Conservation (phyloP, 2,888 invertebrate species). For the Fragum whitleyi region DNA sequence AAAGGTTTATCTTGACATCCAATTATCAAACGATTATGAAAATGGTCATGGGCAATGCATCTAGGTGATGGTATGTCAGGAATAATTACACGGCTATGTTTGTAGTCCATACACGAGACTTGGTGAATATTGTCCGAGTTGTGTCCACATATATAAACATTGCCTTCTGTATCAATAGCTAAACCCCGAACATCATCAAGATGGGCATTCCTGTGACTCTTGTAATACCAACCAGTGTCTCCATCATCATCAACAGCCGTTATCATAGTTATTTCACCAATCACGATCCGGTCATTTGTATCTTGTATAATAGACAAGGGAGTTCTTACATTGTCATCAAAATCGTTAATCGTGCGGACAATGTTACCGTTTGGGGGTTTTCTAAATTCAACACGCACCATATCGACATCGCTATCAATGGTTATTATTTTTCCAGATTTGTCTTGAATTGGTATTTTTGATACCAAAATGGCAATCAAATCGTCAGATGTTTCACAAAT, state of each 20-base stretch:
- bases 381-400: background rate
- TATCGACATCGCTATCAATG: background rate
- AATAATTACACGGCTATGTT: background rate
- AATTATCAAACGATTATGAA: background rate
- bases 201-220: background rate
- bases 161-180: slow-evolving; percentile 4
- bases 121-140: background rate
- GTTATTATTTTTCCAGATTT: background rate
- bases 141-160: background rate
- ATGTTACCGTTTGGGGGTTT: background rate
- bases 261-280: background rate
- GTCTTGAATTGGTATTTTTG: background rate
- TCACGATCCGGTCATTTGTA: background rate
- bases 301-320: background rate
- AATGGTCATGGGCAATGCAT: background rate
- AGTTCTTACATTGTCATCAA: background rate
- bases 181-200: background rate
- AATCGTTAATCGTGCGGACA: background rate
- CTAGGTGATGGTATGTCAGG: background rate
- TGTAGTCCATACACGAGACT: background rate
- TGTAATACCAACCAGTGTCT: background rate
- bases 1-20: background rate
- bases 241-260: background rate
- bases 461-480: background rate
- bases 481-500: background rate